Base-by-base conservation (phyloP, 2,888 invertebrate species). In the Drosophila eohydei region DNA sequence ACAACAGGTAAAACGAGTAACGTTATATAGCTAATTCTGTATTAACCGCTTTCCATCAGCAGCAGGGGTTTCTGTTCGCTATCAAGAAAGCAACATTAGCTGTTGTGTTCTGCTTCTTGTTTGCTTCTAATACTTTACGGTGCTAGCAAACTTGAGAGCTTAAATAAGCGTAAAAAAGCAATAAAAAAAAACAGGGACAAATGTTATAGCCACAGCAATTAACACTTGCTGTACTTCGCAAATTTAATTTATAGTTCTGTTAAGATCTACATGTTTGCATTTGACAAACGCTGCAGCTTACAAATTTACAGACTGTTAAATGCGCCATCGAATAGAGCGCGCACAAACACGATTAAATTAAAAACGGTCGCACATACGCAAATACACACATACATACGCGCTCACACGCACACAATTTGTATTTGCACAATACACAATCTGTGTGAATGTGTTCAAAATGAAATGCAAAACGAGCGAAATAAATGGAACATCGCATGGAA, bases 401-500 rank as follows among this genome's bases (percentile, higher is more conserved):
- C 26, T 12, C 14, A 44, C 11, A 44, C 11, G 3, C 36, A 12
- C 36, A 43, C 21, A 30, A n/a, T n/a, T 7, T 28, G 26, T 5
- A 30, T 3, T 1, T 30, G 30, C 44, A 58, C 52, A 28, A 56
- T n/a, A 59, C 12, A 36, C 16, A 36, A n/a, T 28, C 57, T 44
- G 44, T 26, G 12, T 26, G 28, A 12, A 32, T 41, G 11, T 58
- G 48, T 67, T 16, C 26, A 72, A 28, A 62, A 55, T 64, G 66
- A 80, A 80, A 75, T 63, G 71, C 58, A 51, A 80, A 80, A 61
- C 75, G 77, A 68, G 55, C 69, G 60, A 63, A 74, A 69, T 59
- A 61, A 78, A 78, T 70, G 80, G 71, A 76, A 74, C 87, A 70
- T 79, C 79, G 70, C 58, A 50, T 65, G 89, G 89, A 85, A 85